Conservation (phyloP, 2,797 vertebrate genomes). For the Remorina albescens region DNA sequence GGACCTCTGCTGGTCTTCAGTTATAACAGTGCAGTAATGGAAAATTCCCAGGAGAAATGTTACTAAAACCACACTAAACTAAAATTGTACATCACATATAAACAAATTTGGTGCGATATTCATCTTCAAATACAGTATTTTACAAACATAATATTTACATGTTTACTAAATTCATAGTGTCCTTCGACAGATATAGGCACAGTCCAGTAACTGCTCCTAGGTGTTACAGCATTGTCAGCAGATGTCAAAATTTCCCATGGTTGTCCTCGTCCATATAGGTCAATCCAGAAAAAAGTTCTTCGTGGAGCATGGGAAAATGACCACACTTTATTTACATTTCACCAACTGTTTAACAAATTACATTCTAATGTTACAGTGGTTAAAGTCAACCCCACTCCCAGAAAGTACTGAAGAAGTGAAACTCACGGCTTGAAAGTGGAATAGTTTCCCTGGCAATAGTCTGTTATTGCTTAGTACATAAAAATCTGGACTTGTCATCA, state of each 20-base stretch:
- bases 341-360: constrained; percentile 11
- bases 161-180: constrained; percentile 60
- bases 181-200: constrained; percentile 46
- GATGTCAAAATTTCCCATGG: neutral
- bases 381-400: constrained; percentile 25
- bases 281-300: constrained; percentile 19
- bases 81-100: constrained; percentile 32
- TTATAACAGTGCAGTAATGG: constrained; percentile 15
- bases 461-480: constrained; percentile 10
- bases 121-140: constrained; percentile 38
- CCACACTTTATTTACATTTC: neutral
- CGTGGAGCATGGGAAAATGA: no score
- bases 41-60: constrained; percentile 46
- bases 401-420: constrained; percentile 41
- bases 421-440: constrained; percentile 28
- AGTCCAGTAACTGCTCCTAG: neutral
- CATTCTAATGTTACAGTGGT: constrained; percentile 18
- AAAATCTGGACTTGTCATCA: neutral
- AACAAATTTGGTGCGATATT: constrained; percentile 18
- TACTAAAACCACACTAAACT: no score
- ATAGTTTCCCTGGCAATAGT: constrained; percentile 21
- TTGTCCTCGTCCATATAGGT: neutral
- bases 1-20: constrained; percentile 64
- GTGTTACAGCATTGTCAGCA: neutral
- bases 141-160: constrained; percentile 57